Percentiles rank a stretch among this genome's conserved stretches.
phyloP scores from a whole-genome alignment of 1,140 invertebrate species.

The Bradysia coprophila region DNA sequence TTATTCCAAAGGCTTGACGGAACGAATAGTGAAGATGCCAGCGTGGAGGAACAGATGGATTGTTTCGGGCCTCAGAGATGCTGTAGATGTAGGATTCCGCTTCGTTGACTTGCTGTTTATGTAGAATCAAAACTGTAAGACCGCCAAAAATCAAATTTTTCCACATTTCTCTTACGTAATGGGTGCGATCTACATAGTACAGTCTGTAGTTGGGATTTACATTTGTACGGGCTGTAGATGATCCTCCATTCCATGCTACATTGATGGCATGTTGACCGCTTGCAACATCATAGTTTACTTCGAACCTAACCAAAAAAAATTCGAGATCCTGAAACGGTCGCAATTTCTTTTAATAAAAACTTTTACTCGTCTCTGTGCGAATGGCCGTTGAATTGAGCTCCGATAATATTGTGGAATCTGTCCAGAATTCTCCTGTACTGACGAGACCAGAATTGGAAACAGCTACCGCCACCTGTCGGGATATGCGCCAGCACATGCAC shows the following conservation, averaged over 20 bases:
- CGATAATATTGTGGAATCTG: slow-evolving; percentile 76
- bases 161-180: slow-evolving; percentile 31
- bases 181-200: slow-evolving; percentile 40
- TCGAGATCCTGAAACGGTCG: too few species aligned
- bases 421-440: slow-evolving; percentile 84
- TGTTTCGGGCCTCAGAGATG: slow-evolving; percentile 55
- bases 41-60: slow-evolving; percentile 22
- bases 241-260: slow-evolving; percentile 39
- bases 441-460: slow-evolving; percentile 76
- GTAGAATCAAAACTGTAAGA: background rate
- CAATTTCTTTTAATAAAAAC: too few species aligned
- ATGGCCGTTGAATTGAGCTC: slow-evolving; percentile 89
- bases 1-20: slow-evolving; percentile 36
- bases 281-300: background rate
- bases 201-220: slow-evolving; percentile 71
- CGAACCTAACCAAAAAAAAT: background rate
- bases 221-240: slow-evolving; percentile 39
- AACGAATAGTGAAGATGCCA: slow-evolving; percentile 57
- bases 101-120: slow-evolving; percentile 25
- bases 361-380: slow-evolving; percentile 91
- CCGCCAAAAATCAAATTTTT: slow-evolving; percentile 6
- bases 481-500: slow-evolving; percentile 97
- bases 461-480: slow-evolving; percentile 83
- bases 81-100: slow-evolving; percentile 60
- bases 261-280: background rate